These are phyloP conservation scores for Plotosus lineatus DNA, from an alignment of 2,113 vertebrate genomes.

Conservation along the genomic window DNA sequence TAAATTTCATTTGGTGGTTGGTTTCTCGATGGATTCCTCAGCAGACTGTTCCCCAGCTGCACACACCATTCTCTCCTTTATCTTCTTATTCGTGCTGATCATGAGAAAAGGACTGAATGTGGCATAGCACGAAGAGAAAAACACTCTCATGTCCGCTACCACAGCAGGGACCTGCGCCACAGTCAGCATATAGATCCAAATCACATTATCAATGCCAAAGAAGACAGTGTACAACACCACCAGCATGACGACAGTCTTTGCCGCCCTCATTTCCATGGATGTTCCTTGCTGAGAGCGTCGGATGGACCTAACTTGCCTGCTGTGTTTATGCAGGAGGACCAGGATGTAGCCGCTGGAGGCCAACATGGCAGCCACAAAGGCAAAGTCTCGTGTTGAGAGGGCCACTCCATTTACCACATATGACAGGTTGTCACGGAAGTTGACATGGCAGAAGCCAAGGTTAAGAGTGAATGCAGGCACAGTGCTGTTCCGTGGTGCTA, in stretches of 20 bases:
- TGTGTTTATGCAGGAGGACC: conserved; percentile 70
- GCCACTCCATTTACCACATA: conserved; percentile 74
- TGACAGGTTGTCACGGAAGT: conserved; percentile 72
- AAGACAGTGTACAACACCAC: conserved; percentile 75
- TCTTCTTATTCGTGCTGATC: conserved; percentile 76
- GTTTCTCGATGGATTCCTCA: conserved; percentile 57
- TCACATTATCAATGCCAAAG: conserved; percentile 77
- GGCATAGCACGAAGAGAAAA: conserved; percentile 78
- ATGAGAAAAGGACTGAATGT: conserved; percentile 74
- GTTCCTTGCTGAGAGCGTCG: conserved; percentile 58
- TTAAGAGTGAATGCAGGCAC: conserved; percentile 74
- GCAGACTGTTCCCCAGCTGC: conserved; percentile 51
- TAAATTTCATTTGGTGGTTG: conserved; percentile 25
- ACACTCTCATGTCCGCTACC: conserved; percentile 76
- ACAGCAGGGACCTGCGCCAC: conserved; percentile 70
- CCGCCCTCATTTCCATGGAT: conserved; percentile 70
- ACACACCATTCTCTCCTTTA: conserved; percentile 72
- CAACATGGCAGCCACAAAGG: conserved; percentile 73
- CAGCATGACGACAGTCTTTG: conserved; percentile 73
- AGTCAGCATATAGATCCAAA: conserved; percentile 81
- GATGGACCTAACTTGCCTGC: conserved; percentile 60
- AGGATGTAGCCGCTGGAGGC: conserved; percentile 73
- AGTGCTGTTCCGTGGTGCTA: conserved; percentile 72
- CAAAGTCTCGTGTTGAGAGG: conserved; percentile 69
- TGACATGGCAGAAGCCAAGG: conserved; percentile 74